Base-by-base conservation (phyloP, 2,113 vertebrate species). In the Microcebus tavaratra region DNA sequence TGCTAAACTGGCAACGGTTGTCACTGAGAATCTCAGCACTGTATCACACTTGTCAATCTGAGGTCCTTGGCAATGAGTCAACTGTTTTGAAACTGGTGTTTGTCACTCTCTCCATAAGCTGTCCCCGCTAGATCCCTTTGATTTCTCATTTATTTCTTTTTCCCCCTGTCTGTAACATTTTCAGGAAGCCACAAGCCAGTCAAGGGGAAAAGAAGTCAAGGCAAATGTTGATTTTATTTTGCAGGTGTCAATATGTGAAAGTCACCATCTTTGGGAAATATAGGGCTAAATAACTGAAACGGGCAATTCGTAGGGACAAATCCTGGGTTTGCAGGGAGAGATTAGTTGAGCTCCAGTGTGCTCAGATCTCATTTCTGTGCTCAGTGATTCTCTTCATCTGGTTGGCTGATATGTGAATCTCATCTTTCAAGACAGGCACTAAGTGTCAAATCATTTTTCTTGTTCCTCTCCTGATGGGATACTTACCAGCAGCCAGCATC, bases 1-100 rank as follows among this genome's bases (percentile, higher is more conserved):
- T 97, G 96, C 91, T 95, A 95, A 96, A 85, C 93, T 87, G 88
- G 91, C 96, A 97, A 85, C 70, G 31, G 67, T 90, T 94, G 78
- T 63, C 79, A 8, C 78, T 45, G 29, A 65, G 59, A 95, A 53
- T 65, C 59, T 91, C 75, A 81, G 42, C 73, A 75, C 57, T 21
- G 29, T 34, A 89, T 94, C 73, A 9, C 42, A 21, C 75, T 94
- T 86, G 59, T 96, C 91, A 72, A 5, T 63, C 53, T 84, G 67
- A 53, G 21, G 27, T 88, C 48, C 57, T 61, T 65, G 70, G 90
- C 80, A 67, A 27, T 36, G 34, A 73, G 21, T 72, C 68, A 72
- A 2, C 83, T 85, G 36, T 27, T 81, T 53, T 53, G 45, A 75
- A 88, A 75, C 59, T 50, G 45, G 55, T 20, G 17, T 78, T 76